Base-by-base conservation (phyloP, 2,888 invertebrate species). In the Nymphalis c-album region DNA sequence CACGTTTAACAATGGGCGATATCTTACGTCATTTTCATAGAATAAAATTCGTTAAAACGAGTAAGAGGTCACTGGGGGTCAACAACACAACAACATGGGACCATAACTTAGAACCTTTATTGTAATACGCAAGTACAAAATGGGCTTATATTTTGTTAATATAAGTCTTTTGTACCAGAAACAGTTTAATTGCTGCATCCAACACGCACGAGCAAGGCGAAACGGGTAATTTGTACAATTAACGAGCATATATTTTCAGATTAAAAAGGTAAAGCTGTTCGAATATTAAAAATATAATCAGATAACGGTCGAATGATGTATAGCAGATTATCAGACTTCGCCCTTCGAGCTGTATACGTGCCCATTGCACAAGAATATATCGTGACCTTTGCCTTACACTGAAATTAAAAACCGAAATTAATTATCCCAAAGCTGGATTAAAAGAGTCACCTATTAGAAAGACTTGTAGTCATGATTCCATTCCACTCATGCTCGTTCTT, bases 141-240 rank as follows among this genome's bases (percentile, higher is more conserved):
- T n/a, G n/a, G 17, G 53, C 31, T 31, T 55, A 31, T 31, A 57
- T 60, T 60, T 60, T 62, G 55, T 67, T 63, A 67, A 58, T 67
- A 63, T 45, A 60, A 67, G 45, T 67, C 63, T 65, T 66, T 69
- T 66, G 60, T 66, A 69, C 45, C 53, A 48, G 60, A 60, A 57
- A 63, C 59, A 31, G n/a, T 63, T 40, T 69, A 67, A 67, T 67
- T 69, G 63, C 45, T 47, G 60, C 45, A 31, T 18, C 20, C 0
- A 22, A 69, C 63, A 67, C 67, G 63, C 63, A 61, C 26, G 61
- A 57, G 57, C 62, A 58, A 51, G 26, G 31, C 50, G 22, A 55
- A 45, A 17, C 26, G 18, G 45, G 40, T 68, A 62, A 68, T 61
- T 61, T 64, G 35, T 57, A 57, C 18, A 7, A 57, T 57, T 40